These are phyloP conservation scores for Myotis planiceps DNA, from an alignment of 2,797 vertebrate genomes.

Conservation along the genomic window DNA sequence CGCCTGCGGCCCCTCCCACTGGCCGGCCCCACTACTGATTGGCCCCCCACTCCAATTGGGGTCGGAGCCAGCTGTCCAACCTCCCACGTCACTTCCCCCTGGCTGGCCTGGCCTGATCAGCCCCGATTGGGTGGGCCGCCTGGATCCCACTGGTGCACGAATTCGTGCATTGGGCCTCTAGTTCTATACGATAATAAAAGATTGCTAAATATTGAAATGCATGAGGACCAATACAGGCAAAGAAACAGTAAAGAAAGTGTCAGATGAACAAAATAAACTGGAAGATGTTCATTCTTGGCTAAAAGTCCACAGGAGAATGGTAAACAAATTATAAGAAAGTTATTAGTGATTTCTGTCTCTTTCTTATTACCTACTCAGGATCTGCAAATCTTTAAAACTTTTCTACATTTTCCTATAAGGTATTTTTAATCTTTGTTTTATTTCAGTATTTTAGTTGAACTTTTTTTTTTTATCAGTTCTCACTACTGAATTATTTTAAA, in stretches of 20 bases:
- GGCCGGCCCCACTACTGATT: accelerated
- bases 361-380: not conserved
- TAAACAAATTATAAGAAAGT: not conserved
- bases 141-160: too few species aligned
- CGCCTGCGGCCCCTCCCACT: accelerated
- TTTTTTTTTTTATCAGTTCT: not conserved
- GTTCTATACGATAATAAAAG: not conserved
- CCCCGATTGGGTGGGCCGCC: too few species aligned
- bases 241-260: not conserved
- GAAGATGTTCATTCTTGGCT: constrained; percentile 4
- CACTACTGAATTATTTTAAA: constrained; percentile 22
- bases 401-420: not conserved
- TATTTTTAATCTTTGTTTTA: not conserved
- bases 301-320: not conserved
- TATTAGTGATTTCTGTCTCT: not conserved
- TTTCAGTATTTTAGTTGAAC: constrained; percentile 5
- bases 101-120: too few species aligned
- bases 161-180: too few species aligned
- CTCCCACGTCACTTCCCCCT: too few species aligned
- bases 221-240: not conserved
- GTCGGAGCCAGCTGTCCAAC: too few species aligned
- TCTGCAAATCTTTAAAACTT: not conserved
- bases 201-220: not conserved
- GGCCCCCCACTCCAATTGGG: too few species aligned
- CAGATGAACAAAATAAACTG: not conserved